Conservation (phyloP, 2,888 invertebrate genomes). For the Galeopsomyia nigrocyanea region DNA sequence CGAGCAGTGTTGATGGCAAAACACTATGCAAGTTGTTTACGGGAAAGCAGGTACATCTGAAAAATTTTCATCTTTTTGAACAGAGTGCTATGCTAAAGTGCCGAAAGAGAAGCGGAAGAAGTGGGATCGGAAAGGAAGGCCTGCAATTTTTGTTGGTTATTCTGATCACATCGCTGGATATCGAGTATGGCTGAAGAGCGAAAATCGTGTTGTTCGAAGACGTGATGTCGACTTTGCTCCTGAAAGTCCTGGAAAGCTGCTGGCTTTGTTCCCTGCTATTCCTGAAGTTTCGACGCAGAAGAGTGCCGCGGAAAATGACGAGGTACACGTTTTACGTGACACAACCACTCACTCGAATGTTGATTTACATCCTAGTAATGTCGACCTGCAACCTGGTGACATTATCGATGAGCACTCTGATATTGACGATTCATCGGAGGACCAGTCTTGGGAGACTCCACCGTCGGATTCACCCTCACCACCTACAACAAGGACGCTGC, state of each 20-base stretch:
- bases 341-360: too few relatives aligned
- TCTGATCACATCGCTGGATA: slow-evolving; percentile 17
- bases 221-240: slow-evolving; percentile 34
- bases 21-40: slow-evolving; percentile 47
- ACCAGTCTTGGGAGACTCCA: slow-evolving; percentile 10
- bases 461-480: neutral
- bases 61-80: too few relatives aligned
- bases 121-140: too few relatives aligned
- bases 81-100: too few relatives aligned
- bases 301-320: neutral
- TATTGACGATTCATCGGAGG: slow-evolving; percentile 9
- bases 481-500: neutral
- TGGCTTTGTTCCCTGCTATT: slow-evolving; percentile 21
- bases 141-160: slow-evolving; percentile 2
- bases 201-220: slow-evolving; percentile 32
- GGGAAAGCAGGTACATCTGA: slow-evolving; percentile 13
- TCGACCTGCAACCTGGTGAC: neutral
- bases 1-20: slow-evolving; percentile 40
- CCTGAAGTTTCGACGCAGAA: neutral
- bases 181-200: slow-evolving; percentile 9
- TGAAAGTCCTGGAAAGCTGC: slow-evolving; percentile 14
- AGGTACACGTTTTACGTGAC: neutral
- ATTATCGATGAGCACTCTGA: neutral
- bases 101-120: too few relatives aligned
- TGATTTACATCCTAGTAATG: neutral